Percentiles rank a stretch among this genome's conserved stretches.
Evolutionary conservation across 2,113 vertebrate genomes (phyloP).

Genomic region (Dunckerocampus dactyliophorus): DNA sequence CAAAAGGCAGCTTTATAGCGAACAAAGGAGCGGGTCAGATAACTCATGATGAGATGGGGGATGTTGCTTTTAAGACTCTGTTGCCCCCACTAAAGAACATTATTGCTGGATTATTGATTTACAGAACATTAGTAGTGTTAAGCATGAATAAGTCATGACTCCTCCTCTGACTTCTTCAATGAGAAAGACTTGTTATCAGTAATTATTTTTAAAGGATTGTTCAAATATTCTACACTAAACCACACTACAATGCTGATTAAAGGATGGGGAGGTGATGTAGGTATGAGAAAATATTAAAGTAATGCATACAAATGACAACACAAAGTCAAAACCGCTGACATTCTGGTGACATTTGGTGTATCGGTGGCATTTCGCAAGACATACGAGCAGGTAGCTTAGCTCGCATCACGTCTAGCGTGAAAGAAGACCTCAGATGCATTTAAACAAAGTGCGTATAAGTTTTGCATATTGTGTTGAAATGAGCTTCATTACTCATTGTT

Average conservation of each 20-base stretch:
- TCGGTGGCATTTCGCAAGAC: conserved; percentile 62
- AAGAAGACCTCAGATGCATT: conserved; percentile 10
- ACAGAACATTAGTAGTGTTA: conserved; percentile 69
- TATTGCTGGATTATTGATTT: conserved; percentile 74
- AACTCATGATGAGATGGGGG: conserved; percentile 48
- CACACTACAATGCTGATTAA: conserved; percentile 11
- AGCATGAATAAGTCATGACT: conserved; percentile 63
- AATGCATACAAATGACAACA: conserved; percentile 50
- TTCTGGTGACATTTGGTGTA: conserved; percentile 67
- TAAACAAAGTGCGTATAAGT: neutral
- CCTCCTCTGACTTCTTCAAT: conserved; percentile 57
- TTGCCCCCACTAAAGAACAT: conserved; percentile 60
- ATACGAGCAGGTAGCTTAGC: conserved; percentile 39
- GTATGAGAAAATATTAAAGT: conserved; percentile 6
- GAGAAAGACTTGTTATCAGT: conserved; percentile 66
- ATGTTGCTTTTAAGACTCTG: conserved; percentile 48
- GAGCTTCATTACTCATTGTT: neutral
- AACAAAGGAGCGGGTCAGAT: conserved; percentile 64
- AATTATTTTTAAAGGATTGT: conserved; percentile 72
- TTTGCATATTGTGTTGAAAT: conserved; percentile 10
- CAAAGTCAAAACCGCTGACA: conserved; percentile 59
- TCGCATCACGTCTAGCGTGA: conserved; percentile 21
- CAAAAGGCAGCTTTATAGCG: conserved; percentile 63
- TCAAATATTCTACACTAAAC: conserved; percentile 26
- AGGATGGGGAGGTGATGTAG: conserved; percentile 24